Percentiles rank a stretch among this genome's conserved stretches.
phyloP scores from a whole-genome alignment of 1,140 invertebrate genomes.

The Eriosoma lanigerum region DNA sequence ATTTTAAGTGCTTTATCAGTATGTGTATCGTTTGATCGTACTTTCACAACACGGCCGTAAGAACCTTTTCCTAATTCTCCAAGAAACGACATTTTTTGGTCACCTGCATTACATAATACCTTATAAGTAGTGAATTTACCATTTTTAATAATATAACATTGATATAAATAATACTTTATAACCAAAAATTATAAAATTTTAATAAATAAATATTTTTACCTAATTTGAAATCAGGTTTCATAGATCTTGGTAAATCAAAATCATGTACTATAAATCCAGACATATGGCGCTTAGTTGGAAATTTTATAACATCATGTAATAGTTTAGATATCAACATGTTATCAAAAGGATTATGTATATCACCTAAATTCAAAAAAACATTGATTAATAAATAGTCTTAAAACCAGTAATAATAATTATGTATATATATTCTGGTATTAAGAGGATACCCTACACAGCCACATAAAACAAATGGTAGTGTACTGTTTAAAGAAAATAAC shows the following conservation, averaged over 20 bases:
- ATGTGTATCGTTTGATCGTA: slow-evolving; percentile 9
- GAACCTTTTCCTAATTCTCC: slow-evolving; percentile 56
- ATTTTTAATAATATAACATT: no score
- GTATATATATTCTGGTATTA: neutral
- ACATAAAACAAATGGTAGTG: no score
- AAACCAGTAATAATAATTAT: no score
- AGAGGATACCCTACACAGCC: no score
- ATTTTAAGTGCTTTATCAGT: slow-evolving; percentile 54
- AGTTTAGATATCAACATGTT: slow-evolving; percentile 50
- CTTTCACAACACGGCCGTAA: slow-evolving; percentile 55
- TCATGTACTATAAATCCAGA: slow-evolving; percentile 37
- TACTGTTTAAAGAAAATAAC: no score
- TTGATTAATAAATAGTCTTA: no score
- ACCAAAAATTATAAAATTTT: no score
- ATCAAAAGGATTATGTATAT: slow-evolving; percentile 52
- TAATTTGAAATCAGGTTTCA: slow-evolving; percentile 52
- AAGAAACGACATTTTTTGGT: slow-evolving; percentile 50
- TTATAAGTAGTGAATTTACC: no score
- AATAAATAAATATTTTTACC: slow-evolving; percentile 52
- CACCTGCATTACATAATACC: slow-evolving; percentile 50
- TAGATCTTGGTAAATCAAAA: slow-evolving; percentile 23
- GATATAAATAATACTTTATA: no score
- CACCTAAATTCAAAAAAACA: slow-evolving; percentile 31
- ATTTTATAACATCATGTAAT: slow-evolving; percentile 45
- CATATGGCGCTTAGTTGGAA: slow-evolving; percentile 48